Evolutionary conservation across 2,797 vertebrate species (phyloP).

Genomic region (Miichthys miiuy): DNA sequence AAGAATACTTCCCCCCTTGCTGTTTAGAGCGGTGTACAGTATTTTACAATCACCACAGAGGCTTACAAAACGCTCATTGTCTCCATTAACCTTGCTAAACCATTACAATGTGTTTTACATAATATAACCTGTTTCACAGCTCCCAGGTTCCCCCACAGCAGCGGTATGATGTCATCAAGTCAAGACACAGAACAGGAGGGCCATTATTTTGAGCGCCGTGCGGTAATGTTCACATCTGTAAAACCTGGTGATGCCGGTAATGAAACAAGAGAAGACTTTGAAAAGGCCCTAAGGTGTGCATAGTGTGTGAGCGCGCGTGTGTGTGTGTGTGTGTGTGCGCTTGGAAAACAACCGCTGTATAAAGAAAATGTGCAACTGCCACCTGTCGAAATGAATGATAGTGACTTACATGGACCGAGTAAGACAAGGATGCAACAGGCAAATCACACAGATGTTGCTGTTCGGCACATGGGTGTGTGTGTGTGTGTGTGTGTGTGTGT

Average conservation of each 20-base stretch:
- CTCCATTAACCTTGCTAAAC: constrained; percentile 34
- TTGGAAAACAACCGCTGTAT: constrained; percentile 37
- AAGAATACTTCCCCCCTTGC: not conserved
- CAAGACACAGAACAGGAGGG: constrained; percentile 69
- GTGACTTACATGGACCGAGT: constrained; percentile 26
- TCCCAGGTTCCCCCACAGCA: constrained; percentile 55
- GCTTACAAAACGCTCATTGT: constrained; percentile 44
- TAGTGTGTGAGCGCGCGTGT: constrained; percentile 3
- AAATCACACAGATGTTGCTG: constrained; percentile 70
- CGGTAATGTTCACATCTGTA: constrained; percentile 70
- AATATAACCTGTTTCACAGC: constrained; percentile 56
- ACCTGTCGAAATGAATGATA: constrained; percentile 54
- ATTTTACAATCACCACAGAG: constrained; percentile 38
- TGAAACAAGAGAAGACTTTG: constrained; percentile 72
- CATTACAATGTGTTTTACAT: constrained; percentile 66
- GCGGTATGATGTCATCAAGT: constrained; percentile 72
- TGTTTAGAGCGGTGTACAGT: constrained; percentile 13
- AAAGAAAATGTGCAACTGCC: constrained; percentile 47
- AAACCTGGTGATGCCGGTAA: constrained; percentile 64
- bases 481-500: too few relatives aligned
- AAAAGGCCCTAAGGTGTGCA: constrained; percentile 48
- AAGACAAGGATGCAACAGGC: constrained; percentile 43
- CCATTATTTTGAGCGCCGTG: constrained; percentile 63
- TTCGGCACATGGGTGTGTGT: not conserved
- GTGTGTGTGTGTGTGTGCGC: not conserved